Evolutionary conservation across 2,113 vertebrate species (phyloP), one percentile per base, ranked within the genome.

Genomic region (Actenoides lindsayi): DNA sequence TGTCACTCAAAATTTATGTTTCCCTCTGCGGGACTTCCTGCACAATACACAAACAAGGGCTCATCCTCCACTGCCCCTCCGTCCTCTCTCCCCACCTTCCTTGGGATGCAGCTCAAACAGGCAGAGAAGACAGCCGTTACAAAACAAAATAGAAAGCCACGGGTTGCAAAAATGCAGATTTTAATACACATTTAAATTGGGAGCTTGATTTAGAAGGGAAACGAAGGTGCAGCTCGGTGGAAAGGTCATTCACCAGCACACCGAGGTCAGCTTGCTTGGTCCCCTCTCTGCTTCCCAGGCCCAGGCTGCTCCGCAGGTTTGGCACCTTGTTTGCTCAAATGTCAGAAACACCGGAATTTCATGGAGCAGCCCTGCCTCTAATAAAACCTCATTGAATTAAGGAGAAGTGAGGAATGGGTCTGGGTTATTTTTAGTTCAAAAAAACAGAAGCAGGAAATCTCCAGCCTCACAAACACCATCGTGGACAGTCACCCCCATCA

Each of bases 21-120:
- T 54, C 67, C 60, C 63, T 83, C 94, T 79, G 89, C 57, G 50
- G 67, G 56, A 23, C 65, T 95, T 96, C 75, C 87, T 90, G 91
- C 4, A 5, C 1, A 2, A 65, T 74, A 91, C 69, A 62, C 62
- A 93, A 83, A 48, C 27, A 44, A 46, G 50, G 27, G 54, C 53
- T 76, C 15, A 0, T 48, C 33, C 59, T 41, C 56, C 3, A 1
- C 33, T 2, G 3, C 25, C 69, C 37, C 59, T 86, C 44, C 59
- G 86, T 73, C 54, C 48, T 42, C 87, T 85, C 83, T 77, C 46
- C 79, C 28, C 35, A 76, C 80, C 37, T 67, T 87, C 50, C 70
- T 23, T 78, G 88, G 79, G 56, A 46, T 48, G 51, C 0, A 1
- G 46, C 25, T 86, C 75, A 90, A 94, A 63, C 0, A 3, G 53